phyloP scores from a whole-genome alignment of 2,888 invertebrate species.

The Ornithoptera priamus region DNA sequence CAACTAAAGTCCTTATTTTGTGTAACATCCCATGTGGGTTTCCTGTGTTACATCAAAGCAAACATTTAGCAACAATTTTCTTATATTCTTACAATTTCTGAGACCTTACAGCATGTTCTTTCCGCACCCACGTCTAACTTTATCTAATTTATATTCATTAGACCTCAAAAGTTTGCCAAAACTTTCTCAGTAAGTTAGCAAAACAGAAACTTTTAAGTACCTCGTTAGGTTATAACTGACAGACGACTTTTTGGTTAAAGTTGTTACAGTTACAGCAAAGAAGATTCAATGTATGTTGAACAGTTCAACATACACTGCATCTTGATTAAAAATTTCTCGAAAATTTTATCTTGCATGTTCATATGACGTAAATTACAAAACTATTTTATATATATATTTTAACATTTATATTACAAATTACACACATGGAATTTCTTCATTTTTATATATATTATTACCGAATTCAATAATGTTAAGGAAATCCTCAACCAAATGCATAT shows the following conservation, averaged over 20 bases:
- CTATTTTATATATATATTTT: no score
- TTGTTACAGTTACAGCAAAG: neutral
- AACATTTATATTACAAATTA: no score
- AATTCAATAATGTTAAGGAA: no score
- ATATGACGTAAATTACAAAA: no score
- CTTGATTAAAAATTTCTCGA: no score
- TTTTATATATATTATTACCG: no score
- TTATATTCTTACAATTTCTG: conserved; percentile 7
- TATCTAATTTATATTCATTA: conserved; percentile 30
- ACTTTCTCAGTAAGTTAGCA: conserved; percentile 26
- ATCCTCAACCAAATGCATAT: no score
- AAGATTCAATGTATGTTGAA: neutral
- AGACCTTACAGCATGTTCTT: conserved; percentile 7
- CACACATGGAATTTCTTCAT: no score
- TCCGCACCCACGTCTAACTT: conserved; percentile 22
- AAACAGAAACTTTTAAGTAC: conserved; percentile 30
- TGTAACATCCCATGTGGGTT: neutral
- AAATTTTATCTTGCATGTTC: no score
- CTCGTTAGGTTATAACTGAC: conserved; percentile 30
- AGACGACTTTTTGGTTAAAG: conserved; percentile 25
- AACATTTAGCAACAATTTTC: conserved; percentile 1
- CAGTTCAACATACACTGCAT: neutral
- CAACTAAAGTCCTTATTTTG: neutral
- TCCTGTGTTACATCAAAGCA: neutral
- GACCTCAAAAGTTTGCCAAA: conserved; percentile 25